These are phyloP conservation scores for Syndactyla subalaris DNA, from an alignment of 2,797 vertebrate species.

Conservation along the genomic window DNA sequence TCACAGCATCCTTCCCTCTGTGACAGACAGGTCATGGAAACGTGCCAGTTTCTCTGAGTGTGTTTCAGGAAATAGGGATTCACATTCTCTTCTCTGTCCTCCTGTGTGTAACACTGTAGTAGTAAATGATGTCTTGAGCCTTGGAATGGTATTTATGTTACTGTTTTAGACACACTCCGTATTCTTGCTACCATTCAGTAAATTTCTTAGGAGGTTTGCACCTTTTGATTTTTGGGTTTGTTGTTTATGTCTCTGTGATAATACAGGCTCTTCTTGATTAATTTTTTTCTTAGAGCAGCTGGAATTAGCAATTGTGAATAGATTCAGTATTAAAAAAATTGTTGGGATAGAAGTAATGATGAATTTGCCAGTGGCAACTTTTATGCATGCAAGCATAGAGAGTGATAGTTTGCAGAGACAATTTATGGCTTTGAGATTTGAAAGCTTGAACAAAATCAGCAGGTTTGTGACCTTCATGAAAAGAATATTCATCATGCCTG, in stretches of 20 bases:
- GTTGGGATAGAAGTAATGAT: neutral
- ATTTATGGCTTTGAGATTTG: neutral
- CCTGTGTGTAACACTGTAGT: neutral
- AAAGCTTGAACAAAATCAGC: neutral
- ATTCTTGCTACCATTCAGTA: neutral
- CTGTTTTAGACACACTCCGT: neutral
- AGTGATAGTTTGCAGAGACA: neutral
- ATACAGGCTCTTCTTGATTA: neutral
- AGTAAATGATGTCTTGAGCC: neutral
- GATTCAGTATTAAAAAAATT: neutral
- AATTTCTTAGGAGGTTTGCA: neutral
- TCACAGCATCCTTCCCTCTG: neutral
- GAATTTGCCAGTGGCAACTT: neutral
- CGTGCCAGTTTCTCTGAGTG: neutral
- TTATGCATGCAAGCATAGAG: neutral
- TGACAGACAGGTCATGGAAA: neutral
- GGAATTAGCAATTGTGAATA: neutral
- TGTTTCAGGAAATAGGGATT: neutral
- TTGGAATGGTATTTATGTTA: neutral
- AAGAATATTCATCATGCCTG: neutral
- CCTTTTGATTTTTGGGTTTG: neutral
- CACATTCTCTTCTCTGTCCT: neutral
- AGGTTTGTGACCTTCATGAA: constrained; percentile 3
- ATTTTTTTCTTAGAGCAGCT: neutral
- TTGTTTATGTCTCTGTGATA: neutral